phyloP scores from a whole-genome alignment of 2,797 vertebrate genomes.

The Benthosema pterotum region DNA sequence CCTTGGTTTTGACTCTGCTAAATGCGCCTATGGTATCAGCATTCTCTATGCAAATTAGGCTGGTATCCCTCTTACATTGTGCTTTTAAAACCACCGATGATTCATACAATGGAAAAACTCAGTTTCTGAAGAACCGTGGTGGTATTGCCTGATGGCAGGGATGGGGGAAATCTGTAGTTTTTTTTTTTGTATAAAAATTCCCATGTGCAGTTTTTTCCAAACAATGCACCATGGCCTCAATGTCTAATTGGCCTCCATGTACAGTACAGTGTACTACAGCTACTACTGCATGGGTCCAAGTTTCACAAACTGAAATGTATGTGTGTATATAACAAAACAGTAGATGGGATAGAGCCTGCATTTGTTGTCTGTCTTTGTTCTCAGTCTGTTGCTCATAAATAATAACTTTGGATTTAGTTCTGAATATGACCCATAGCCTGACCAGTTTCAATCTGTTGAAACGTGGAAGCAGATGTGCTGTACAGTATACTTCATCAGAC shows the following conservation, averaged over 20 bases:
- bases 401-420: background rate
- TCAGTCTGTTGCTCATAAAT: conserved; percentile 3
- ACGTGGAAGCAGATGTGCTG: too few species aligned
- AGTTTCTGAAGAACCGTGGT: conserved; percentile 2
- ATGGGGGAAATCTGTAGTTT: background rate
- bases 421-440: conserved; percentile 1
- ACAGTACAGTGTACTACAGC: conserved; percentile 8
- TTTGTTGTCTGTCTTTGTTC: conserved; percentile 10
- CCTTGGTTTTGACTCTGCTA: background rate
- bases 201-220: conserved; percentile 13
- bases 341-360: conserved; percentile 1
- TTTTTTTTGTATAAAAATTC: background rate
- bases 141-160: conserved; percentile 8
- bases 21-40: background rate
- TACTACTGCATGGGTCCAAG: conserved; percentile 20
- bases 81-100: conserved; percentile 11
- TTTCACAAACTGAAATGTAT: background rate
- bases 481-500: too few species aligned
- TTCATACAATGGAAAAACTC: background rate
- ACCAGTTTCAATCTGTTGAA: too few species aligned
- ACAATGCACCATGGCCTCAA: conserved; percentile 24
- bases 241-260: conserved; percentile 10
- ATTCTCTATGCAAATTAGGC: conserved; percentile 35
- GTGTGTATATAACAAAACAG: conserved; percentile 1
- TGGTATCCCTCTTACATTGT: conserved; percentile 4